phyloP scores from a whole-genome alignment of 2,113 vertebrate genomes.

The Litocranius walleri region DNA sequence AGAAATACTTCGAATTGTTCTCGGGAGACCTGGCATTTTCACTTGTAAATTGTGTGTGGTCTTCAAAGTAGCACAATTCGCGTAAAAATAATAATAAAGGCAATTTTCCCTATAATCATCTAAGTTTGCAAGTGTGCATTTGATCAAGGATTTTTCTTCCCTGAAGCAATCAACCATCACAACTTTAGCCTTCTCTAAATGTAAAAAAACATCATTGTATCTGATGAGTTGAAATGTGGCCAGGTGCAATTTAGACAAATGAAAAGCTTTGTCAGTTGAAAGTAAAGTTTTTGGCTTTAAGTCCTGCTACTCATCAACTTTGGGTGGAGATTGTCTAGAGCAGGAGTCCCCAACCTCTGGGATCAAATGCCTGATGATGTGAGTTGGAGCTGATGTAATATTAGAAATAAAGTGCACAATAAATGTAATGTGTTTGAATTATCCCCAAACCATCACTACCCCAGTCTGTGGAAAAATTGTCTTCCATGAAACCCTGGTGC shows the following conservation, averaged over 20 bases:
- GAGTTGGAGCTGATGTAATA: background rate
- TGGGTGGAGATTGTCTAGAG: background rate
- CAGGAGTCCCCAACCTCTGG: background rate
- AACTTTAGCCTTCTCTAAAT: background rate
- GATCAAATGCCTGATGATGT: background rate
- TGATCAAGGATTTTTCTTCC: background rate
- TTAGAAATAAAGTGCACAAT: background rate
- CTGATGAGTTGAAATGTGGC: background rate
- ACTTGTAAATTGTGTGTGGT: slow-evolving; percentile 48
- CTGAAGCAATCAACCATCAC: background rate
- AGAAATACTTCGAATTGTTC: slow-evolving; percentile 65
- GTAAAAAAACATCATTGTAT: background rate
- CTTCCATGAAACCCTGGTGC: background rate
- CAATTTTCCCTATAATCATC: background rate
- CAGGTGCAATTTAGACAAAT: background rate
- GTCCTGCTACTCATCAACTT: background rate
- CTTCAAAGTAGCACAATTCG: background rate
- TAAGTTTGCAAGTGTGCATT: background rate
- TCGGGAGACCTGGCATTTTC: slow-evolving; percentile 68
- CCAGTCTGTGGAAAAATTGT: background rate
- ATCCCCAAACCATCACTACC: background rate
- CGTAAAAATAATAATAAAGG: slow-evolving; percentile 47
- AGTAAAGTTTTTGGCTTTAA: background rate
- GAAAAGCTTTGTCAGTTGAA: background rate
- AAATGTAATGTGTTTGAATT: background rate